Percentiles rank a stretch among this genome's conserved stretches.
Evolutionary conservation across 2,888 invertebrate genomes (phyloP).

Genomic region (Suillia variegata): DNA sequence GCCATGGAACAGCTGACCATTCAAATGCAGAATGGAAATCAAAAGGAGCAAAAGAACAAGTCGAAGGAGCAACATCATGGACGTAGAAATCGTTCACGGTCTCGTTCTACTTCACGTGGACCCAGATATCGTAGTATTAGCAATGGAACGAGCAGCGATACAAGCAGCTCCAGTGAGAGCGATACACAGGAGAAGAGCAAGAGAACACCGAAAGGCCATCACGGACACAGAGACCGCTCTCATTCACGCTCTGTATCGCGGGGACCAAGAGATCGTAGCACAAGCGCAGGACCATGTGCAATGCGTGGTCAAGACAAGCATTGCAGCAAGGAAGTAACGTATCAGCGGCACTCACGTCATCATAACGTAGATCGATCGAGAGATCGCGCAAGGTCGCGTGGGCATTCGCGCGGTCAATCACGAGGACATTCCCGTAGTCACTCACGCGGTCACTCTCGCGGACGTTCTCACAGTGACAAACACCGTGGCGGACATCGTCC

Average conservation of each 20-base stretch:
- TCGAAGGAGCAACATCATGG: not conserved
- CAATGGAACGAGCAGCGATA: slow-evolving; percentile 27
- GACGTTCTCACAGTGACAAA: slow-evolving; percentile 11
- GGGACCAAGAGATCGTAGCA: not conserved
- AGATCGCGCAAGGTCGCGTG: slow-evolving; percentile 27
- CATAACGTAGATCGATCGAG: slow-evolving; percentile 24
- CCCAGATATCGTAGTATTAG: slow-evolving; percentile 2
- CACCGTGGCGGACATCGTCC: slow-evolving; percentile 1
- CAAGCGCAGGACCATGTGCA: not conserved
- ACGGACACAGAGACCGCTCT: too few relatives aligned
- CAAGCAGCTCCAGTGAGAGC: slow-evolving; percentile 35
- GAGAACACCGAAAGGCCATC: slow-evolving; percentile 10
- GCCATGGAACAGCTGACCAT: slow-evolving; percentile 22
- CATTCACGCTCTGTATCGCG: slow-evolving; percentile 24
- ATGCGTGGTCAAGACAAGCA: slow-evolving; percentile 19
- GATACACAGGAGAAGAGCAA: slow-evolving; percentile 28
- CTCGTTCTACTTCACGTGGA: slow-evolving; percentile 25
- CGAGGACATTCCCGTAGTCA: slow-evolving; percentile 22
- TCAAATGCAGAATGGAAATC: not conserved
- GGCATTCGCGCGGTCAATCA: slow-evolving; percentile 28
- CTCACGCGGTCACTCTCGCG: slow-evolving; percentile 6
- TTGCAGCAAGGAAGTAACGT: slow-evolving; percentile 2
- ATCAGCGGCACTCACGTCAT: not conserved
- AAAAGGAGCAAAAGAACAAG: slow-evolving; percentile 11
- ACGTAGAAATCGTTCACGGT: slow-evolving; percentile 21